Conservation (phyloP, 2,113 vertebrate species). For the Syrrhaptes paradoxus region DNA sequence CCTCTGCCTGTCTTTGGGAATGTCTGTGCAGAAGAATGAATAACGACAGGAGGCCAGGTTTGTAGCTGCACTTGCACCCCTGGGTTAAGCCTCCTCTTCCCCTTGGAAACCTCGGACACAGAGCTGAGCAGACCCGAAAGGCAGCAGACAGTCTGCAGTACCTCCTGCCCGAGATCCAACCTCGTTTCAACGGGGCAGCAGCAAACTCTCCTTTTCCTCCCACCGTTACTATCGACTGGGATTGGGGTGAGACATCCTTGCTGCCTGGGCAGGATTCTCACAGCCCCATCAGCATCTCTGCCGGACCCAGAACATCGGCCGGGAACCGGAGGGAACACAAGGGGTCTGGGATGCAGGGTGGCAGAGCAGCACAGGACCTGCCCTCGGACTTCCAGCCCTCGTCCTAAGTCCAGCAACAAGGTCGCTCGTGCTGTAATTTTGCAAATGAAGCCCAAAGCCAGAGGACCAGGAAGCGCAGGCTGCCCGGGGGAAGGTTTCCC, state of each 20-base stretch:
- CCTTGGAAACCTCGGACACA: rapidly evolving
- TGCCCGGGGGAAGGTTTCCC: background rate
- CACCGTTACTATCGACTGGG: rapidly evolving
- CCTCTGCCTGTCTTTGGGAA: background rate
- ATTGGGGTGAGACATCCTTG: rapidly evolving
- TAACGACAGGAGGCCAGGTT: background rate
- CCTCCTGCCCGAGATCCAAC: rapidly evolving
- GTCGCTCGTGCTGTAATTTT: rapidly evolving
- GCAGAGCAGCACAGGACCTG: rapidly evolving
- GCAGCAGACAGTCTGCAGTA: rapidly evolving
- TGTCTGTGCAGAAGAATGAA: background rate
- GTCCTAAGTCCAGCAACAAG: rapidly evolving
- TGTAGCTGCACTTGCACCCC: background rate
- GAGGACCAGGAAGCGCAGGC: background rate
- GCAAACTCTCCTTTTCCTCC: background rate
- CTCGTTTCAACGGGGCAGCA: background rate
- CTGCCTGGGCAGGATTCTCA: background rate
- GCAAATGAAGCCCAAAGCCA: rapidly evolving
- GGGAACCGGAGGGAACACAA: rapidly evolving
- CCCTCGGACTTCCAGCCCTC: background rate
- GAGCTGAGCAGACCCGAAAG: rapidly evolving
- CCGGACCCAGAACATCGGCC: rapidly evolving
- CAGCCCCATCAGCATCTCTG: background rate
- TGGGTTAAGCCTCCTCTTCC: background rate
- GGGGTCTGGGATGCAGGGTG: background rate